phyloP scores from a whole-genome alignment of 2,888 invertebrate genomes.

The Adelognathus sp. region DNA sequence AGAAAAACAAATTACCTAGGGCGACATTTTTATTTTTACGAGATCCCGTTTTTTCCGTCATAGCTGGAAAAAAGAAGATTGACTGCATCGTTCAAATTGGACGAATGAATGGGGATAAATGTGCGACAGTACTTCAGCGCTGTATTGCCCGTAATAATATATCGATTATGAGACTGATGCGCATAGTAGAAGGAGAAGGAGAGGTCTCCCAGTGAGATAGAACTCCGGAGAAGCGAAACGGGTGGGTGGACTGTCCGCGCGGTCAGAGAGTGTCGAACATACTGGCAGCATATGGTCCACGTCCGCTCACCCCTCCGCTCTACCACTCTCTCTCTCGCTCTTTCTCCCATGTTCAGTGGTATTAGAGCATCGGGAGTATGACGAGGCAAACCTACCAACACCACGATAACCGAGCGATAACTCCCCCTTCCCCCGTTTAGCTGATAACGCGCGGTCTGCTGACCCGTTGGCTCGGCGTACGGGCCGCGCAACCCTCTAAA shows the following conservation, averaged over 20 bases:
- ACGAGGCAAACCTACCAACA: slow-evolving; percentile 23
- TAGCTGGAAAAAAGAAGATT: too few relatives aligned
- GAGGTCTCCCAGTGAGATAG: slow-evolving; percentile 26
- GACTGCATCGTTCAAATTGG: slow-evolving; percentile 36
- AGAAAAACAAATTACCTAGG: too few relatives aligned
- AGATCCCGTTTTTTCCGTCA: too few relatives aligned
- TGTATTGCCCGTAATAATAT: slow-evolving; percentile 74
- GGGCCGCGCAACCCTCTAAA: slow-evolving; percentile 68
- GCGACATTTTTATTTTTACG: too few relatives aligned
- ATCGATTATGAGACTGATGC: slow-evolving; percentile 76
- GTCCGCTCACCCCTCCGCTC: slow-evolving; percentile 57
- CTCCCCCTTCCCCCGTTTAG: slow-evolving; percentile 58
- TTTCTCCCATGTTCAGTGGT: background rate
- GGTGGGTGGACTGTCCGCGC: slow-evolving; percentile 70
- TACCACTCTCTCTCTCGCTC: slow-evolving; percentile 47
- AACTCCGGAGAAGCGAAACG: slow-evolving; percentile 60
- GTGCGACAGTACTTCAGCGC: slow-evolving; percentile 25
- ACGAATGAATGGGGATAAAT: slow-evolving; percentile 40
- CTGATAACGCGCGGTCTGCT: slow-evolving; percentile 70
- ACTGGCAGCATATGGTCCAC: slow-evolving; percentile 75
- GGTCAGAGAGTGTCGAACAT: slow-evolving; percentile 76
- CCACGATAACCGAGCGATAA: slow-evolving; percentile 34
- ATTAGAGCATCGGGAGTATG: background rate
- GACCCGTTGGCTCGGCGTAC: slow-evolving; percentile 50
- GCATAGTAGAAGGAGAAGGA: slow-evolving; percentile 49